A percentile compares a stretch with the other conserved stretches of the same genome.
Evolutionary conservation across 2,797 vertebrate genomes (phyloP).

Genomic region (Liasis olivaceus): DNA sequence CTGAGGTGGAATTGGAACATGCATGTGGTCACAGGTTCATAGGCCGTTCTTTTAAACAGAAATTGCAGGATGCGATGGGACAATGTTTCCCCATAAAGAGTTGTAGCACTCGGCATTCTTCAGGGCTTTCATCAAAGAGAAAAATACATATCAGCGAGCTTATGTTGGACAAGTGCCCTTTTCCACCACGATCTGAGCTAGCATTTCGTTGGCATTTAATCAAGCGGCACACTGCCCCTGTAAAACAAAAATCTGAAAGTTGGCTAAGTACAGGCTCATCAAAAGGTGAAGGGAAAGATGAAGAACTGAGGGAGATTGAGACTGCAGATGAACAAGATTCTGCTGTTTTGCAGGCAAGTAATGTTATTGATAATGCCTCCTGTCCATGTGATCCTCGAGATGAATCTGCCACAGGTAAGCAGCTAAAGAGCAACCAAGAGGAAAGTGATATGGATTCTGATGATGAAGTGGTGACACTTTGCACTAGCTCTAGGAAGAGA

Average conservation of each 20-base stretch:
- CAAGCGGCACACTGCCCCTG: constrained; percentile 82
- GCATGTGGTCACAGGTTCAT: constrained; percentile 86
- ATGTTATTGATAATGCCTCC: constrained; percentile 54
- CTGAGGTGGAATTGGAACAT: constrained; percentile 82
- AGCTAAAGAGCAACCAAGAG: constrained; percentile 59
- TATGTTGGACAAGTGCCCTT: constrained; percentile 94
- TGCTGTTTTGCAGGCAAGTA: constrained; percentile 65
- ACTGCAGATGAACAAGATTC: constrained; percentile 45
- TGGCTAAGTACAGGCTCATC: constrained; percentile 74
- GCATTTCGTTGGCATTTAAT: constrained; percentile 94
- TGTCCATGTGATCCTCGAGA: constrained; percentile 52
- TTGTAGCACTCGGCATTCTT: constrained; percentile 81
- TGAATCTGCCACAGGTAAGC: constrained; percentile 60
- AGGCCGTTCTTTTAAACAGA: constrained; percentile 90
- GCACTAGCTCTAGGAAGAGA: constrained; percentile 78
- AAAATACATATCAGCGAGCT: constrained; percentile 95
- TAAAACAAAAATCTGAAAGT: constrained; percentile 70
- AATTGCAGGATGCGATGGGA: constrained; percentile 92
- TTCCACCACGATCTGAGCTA: constrained; percentile 90
- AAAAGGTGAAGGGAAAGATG: constrained; percentile 73
- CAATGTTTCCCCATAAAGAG: constrained; percentile 93
- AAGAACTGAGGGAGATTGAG: constrained; percentile 58
- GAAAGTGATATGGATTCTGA: constrained; percentile 81
- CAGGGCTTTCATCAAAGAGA: constrained; percentile 88
- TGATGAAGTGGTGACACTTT: constrained; percentile 77